These are phyloP conservation scores for Pelecanoides urinatrix DNA, from an alignment of 2,113 vertebrate species.

Conservation along the genomic window DNA sequence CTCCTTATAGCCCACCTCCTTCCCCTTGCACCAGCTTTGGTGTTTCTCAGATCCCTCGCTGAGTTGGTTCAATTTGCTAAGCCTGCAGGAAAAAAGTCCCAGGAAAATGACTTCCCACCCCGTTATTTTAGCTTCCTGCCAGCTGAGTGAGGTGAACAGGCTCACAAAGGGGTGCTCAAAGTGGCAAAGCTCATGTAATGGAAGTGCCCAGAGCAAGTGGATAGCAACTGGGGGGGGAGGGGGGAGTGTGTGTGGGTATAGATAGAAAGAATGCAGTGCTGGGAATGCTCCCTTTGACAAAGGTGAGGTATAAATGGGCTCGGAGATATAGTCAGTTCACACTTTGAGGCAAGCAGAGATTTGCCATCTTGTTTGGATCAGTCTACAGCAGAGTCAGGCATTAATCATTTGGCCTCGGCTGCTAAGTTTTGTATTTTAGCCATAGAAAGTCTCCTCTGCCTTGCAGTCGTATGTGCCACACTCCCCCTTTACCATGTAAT, in stretches of 20 bases:
- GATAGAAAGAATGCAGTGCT: neutral
- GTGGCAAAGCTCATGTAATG: neutral
- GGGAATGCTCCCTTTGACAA: neutral
- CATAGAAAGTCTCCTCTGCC: neutral
- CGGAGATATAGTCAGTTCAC: neutral
- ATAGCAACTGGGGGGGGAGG: neutral
- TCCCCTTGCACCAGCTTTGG: neutral
- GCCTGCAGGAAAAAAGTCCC: neutral
- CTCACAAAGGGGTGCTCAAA: neutral
- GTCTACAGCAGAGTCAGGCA: neutral
- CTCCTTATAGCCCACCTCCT: neutral
- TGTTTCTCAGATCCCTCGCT: neutral
- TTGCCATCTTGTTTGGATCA: neutral
- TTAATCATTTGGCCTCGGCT: neutral
- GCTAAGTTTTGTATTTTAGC: neutral
- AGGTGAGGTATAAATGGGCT: neutral
- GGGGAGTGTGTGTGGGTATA: accelerated
- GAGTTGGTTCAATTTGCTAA: neutral
- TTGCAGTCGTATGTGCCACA: neutral
- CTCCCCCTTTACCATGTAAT: accelerated
- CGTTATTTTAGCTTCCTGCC: neutral
- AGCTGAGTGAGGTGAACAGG: neutral
- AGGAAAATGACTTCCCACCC: neutral
- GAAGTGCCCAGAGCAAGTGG: neutral
- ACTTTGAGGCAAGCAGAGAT: neutral